phyloP scores from a whole-genome alignment of 2,797 vertebrate genomes.

The Pseudomugil gertrudae region DNA sequence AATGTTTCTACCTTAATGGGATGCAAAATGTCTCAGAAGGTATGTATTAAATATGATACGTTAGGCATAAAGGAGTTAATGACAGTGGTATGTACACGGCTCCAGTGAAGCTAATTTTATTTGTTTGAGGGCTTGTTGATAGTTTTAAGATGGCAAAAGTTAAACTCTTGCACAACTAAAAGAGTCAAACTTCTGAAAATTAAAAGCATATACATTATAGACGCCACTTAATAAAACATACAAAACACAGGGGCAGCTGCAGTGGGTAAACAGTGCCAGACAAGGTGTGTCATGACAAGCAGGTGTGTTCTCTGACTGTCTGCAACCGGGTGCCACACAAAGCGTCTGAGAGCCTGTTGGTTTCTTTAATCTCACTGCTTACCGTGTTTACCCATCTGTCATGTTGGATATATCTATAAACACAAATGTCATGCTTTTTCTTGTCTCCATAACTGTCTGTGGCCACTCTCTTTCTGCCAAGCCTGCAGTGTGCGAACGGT shows the following conservation, averaged over 20 bases:
- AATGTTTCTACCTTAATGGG: no score
- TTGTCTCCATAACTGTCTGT: conserved; percentile 34
- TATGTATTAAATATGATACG: no score
- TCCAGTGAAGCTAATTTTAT: background rate
- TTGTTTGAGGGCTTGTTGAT: background rate
- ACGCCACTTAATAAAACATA: background rate
- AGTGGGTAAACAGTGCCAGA: conserved; percentile 30
- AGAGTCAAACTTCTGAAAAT: conserved; percentile 3
- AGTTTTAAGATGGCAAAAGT: conserved; percentile 1
- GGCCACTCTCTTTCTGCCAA: background rate
- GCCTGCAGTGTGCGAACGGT: conserved; percentile 1
- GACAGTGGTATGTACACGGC: background rate
- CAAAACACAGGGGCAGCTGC: conserved; percentile 1
- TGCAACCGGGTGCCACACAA: conserved; percentile 39
- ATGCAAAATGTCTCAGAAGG: no score
- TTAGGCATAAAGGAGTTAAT: no score
- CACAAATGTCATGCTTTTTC: conserved; percentile 9
- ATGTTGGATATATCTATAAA: conserved; percentile 16
- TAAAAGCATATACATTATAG: background rate
- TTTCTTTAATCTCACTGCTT: conserved; percentile 19
- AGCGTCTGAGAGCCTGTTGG: conserved; percentile 15
- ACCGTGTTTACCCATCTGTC: conserved; percentile 34
- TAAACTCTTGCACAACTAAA: background rate
- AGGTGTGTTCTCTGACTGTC: conserved; percentile 40
- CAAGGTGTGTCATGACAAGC: conserved; percentile 53